Base-by-base conservation (phyloP, 1,140 invertebrate species). In the Scaptomyza hsui region DNA sequence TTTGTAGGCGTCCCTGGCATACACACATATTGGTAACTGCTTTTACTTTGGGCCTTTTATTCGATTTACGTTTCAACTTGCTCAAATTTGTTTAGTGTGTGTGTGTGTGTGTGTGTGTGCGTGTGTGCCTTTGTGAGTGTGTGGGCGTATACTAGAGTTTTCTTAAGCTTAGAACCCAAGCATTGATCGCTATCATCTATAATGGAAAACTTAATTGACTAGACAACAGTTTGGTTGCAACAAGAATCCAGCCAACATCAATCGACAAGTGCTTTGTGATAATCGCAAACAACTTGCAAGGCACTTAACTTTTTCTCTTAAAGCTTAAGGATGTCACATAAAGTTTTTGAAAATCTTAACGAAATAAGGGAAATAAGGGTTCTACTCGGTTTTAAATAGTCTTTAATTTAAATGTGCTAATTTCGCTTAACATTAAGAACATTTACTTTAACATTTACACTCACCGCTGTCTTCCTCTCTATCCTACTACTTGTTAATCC, bases 1-100 rank as follows among this genome's bases (percentile, higher is more conserved):
- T 29, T 29, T 29, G 26, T 9, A 29, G 26, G 6, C 26, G 56
- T 44, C 12, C 16, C 45, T 19, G 5, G 19, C 24, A 47, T 57
- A 62, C 65, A 47, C 53, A 62, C 65, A 63, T 85, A 85, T 85
- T 80, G 76, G 80, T 76, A 85, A 80, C 76, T 85, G 81, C 77
- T 78, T 81, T 86, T 77, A 81, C 80, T 86, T 85, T 80, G 80
- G 76, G 76, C 72, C 76, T 85, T 85, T 85, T 85, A 86, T 86
- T 86, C 82, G 82, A 86, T 86, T 86, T 86, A 86, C 81, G 81
- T 86, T 88, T 81, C 70, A 78, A 86, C 67, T 86, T 86, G 57
- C 61, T 51, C 32, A 67, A 72, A 67, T 72, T 67, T 72, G 64
- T 52, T 72, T 75, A 70, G 72, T 47, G 55, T 67, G 55, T 59